Evolutionary conservation across 2,888 invertebrate species (phyloP), one percentile per base, ranked within the genome.

Genomic region (Rhogogaster chlorosoma): DNA sequence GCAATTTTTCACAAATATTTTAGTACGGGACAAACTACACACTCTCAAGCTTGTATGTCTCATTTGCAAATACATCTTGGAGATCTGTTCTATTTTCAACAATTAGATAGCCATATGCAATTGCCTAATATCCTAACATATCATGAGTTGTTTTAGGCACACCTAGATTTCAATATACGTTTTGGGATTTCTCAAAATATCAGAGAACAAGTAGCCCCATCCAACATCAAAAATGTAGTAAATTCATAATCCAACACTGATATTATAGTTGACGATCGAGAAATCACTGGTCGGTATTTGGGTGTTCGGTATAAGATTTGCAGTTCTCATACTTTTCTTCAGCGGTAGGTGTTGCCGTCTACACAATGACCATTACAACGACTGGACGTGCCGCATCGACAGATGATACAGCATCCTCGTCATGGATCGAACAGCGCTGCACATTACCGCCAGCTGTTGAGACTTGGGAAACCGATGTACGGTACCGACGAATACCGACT

Each of bases 151-250:
- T 42, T 73, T 26, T 42, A 38, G 2, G n/a, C 2, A n/a, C 22
- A 12, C 26, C 22, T 73, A 2, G 18, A 18, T 42, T 22, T 73
- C 73, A 42, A 22, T 42, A 73, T 42, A n/a, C 6, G n/a, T 53
- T 22, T 10, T 26, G 26, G 26, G 12, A 38, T 42, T 38, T 10
- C 42, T 38, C 22, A 73, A 38, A 42, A 73, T 42, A 22, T 73
- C 38, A 73, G 42, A n/a, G 29, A 36, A 42, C 42, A 12, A 73
- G 73, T 73, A 22, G 73, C 73, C 26, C 73, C 42, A 73, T 73
- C 73, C 42, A 73, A 15, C 42, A 42, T 42, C 73, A 42, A 26
- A 12, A 73, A 42, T 73, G 4, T 42, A 42, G 5, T 42, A 22
- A 73, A 26, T 22, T 26, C 22, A 22, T 42, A n/a, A 73, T 73